These are phyloP conservation scores for Enteromius argenteus DNA, from an alignment of 2,797 vertebrate species.

Conservation along the genomic window DNA sequence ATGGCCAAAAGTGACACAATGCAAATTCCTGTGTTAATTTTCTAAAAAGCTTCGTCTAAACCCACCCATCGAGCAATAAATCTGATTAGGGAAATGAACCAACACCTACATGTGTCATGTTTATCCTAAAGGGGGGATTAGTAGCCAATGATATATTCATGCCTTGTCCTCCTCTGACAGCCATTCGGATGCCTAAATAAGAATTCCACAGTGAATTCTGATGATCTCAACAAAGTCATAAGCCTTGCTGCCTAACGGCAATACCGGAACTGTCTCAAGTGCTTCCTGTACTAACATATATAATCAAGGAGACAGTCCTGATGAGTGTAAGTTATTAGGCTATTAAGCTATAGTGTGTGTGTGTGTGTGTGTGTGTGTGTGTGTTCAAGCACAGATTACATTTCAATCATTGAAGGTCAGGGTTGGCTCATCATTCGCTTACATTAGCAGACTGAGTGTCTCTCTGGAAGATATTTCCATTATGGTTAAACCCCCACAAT, in stretches of 20 bases:
- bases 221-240: conserved; percentile 17
- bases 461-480: conserved; percentile 28
- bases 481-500: conserved; percentile 7
- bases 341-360: conserved; percentile 5
- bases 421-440: conserved; percentile 39
- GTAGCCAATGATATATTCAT: conserved; percentile 23
- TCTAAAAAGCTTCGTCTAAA: conserved; percentile 21
- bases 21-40: conserved; percentile 18
- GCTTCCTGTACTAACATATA: conserved; percentile 15
- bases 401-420: conserved; percentile 43
- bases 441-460: conserved; percentile 35
- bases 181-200: conserved; percentile 3
- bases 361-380: conserved; percentile 8
- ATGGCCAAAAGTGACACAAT: not conserved
- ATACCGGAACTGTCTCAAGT: conserved; percentile 12
- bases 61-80: conserved; percentile 18
- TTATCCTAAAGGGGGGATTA: conserved; percentile 28
- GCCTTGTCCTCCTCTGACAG: conserved; percentile 4
- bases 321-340: not conserved
- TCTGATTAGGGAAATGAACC: conserved; percentile 49
- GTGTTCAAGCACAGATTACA: conserved; percentile 27
- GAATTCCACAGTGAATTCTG: conserved; percentile 9
- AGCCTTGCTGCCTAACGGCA: not conserved
- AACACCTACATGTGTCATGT: conserved; percentile 47
- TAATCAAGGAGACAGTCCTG: not conserved